Base-by-base conservation (phyloP, 2,888 invertebrate species). In the Stictocephala bisonia region DNA sequence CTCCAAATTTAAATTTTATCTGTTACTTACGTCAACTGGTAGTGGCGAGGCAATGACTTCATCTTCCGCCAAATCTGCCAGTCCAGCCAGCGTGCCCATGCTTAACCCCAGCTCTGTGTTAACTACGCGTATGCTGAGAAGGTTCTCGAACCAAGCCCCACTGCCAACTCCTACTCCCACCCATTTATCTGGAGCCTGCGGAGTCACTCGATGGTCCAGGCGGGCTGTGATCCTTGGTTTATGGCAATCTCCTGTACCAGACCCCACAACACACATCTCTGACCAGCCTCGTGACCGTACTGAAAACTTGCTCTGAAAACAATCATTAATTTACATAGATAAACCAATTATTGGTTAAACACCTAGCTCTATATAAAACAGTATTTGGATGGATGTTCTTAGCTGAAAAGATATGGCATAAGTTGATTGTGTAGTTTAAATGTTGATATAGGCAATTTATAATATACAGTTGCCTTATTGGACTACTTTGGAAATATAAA, bases 31-130 rank as follows among this genome's bases (percentile, higher is more conserved):
- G 87, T 93, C 90, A 81, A 95, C 86, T 3, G 96, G 95, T 84
- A 96, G 89, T 0, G 95, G 93, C 71, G 90, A 89, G 1, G 90
- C 89, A 24, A 93, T 87, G 40, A 94, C 88, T 85, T 97, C 96
- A 83, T 97, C 96, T 82, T 96, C 96, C 0, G 93, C 86, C 77
- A 97, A 88, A 83, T 95, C 96, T 0, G 91, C 88, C 13, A 97
- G 84, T 11, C 93, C 94, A 35, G 91, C 88, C 0, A 95, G 88
- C 0, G 94, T 93, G 81, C 93, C 94, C 91, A 93, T 93, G 64
- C 91, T 90, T 68, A 95, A 86, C 13, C 89, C 87, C 78, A 94
- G 83, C 71, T 85, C 86, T 66, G 94, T 84, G 79, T 93, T 91
- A 11, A 78, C 66, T 18, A 81, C 44, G 27, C 75, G 74, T 53